Evolutionary conservation across 35 echinoderm and acorn worm genomes (phyloP), one percentile per base, ranked within the genome.

Genomic region (Holothuria glaberrima): DNA sequence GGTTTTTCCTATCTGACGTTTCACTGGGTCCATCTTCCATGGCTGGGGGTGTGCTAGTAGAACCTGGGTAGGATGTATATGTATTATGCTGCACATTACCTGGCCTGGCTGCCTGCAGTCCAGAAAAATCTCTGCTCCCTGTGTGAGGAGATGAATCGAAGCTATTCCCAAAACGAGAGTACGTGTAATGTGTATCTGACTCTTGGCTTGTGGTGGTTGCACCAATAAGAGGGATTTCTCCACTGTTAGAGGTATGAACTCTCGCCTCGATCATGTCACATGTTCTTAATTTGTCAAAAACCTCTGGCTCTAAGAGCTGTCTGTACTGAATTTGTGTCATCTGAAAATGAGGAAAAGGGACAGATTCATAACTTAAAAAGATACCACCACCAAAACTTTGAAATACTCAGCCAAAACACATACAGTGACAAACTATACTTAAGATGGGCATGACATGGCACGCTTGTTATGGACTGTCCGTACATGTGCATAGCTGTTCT

Each of bases 231-330:
- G 71, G 22, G 6, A n/a, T 75, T 9, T 35, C 71, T 13, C 4
- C 71, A 75, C 36, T n/a, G 34, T 75, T 21, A 9, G 28, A 22
- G 0, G 24, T 75, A 7, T 50, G 6, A 28, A 27, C 29, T n/a
- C 38, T 26, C n/a, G n/a, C n/a, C 21, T 9, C 26, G 2, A 27
- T 27, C 18, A 24, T 35, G 2, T 41, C 38, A 13, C 12, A n/a
- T 25, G 74, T 26, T 14, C 50, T 78, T n/a, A 78, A 48, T 78
- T 21, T 5, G 24, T 78, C 74, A 78, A 78, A 78, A 24, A 78
- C 74, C 50, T 78, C 74, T 6, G 74, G 74, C 29, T 78, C 74
- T 48, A 14, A 4, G 20, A 26, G 21, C 5, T 78, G 41, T 78
- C 18, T 12, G 44, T 25, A 48, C n/a, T 78, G 74, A 12, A 48